Evolutionary conservation across 2,113 vertebrate genomes (phyloP).

Genomic region (Echinops telfairi): DNA sequence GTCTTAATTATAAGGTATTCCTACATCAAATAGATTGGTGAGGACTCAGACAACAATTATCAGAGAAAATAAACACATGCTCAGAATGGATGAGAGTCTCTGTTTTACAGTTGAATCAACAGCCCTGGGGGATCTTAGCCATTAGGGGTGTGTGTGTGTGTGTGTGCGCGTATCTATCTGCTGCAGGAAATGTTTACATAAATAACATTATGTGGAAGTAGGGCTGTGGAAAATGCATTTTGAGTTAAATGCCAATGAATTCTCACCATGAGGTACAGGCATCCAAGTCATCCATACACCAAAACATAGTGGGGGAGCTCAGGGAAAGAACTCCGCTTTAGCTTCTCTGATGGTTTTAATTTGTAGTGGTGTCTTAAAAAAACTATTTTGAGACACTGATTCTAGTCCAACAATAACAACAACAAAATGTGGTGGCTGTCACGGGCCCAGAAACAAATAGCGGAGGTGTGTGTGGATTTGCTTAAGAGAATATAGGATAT

Average conservation of each 20-base stretch:
- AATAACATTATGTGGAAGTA: background rate
- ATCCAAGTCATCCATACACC: background rate
- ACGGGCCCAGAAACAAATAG: background rate
- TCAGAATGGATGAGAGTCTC: background rate
- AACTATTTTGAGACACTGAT: conserved; percentile 1
- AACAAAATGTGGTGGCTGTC: background rate
- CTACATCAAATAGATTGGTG: background rate
- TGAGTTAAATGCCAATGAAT: background rate
- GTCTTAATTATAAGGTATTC: background rate
- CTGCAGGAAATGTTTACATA: background rate
- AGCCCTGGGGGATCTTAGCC: no score
- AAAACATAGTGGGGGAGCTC: background rate
- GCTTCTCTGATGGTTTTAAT: background rate
- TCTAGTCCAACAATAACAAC: background rate
- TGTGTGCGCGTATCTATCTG: background rate
- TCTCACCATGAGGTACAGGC: background rate
- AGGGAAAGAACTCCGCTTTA: conserved; percentile 10
- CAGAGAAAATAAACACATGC: background rate
- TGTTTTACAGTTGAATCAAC: background rate
- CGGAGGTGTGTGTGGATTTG: background rate
- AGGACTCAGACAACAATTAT: background rate
- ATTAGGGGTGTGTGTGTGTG: background rate
- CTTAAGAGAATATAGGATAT: background rate
- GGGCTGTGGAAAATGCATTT: background rate
- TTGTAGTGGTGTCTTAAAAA: background rate